phyloP scores from a whole-genome alignment of 1,140 invertebrate species.

The Dreissena rostriformis region DNA sequence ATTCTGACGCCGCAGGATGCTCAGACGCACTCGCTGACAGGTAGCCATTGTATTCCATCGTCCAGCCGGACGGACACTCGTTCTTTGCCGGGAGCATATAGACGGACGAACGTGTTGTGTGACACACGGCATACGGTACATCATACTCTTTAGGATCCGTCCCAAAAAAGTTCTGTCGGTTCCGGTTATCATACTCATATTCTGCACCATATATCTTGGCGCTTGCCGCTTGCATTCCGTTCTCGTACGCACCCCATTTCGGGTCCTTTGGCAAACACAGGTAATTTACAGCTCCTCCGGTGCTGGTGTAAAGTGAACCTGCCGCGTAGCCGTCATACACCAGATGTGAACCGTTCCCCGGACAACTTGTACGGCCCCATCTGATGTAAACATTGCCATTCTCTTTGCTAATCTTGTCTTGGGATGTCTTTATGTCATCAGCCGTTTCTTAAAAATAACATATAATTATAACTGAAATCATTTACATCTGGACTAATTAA shows the following conservation, averaged over 20 bases:
- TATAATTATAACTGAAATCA: too few species aligned
- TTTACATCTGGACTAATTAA: too few species aligned
- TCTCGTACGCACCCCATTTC: conserved; percentile 10
- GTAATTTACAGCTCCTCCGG: conserved; percentile 1
- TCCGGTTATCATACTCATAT: not conserved
- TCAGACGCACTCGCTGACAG: too few species aligned
- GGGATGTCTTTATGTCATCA: too few species aligned
- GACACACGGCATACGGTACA: conserved; percentile 13
- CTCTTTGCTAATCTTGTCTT: too few species aligned
- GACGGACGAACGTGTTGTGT: too few species aligned
- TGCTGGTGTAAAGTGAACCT: not conserved
- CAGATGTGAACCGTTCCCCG: conserved; percentile 2
- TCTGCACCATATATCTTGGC: conserved; percentile 1
- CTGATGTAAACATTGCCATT: too few species aligned
- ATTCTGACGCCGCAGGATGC: too few species aligned
- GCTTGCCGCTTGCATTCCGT: not conserved
- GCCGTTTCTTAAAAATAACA: too few species aligned
- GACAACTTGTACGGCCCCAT: conserved; percentile 33
- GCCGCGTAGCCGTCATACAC: conserved; percentile 20
- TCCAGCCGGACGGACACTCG: too few species aligned
- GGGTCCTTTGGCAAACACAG: conserved; percentile 17
- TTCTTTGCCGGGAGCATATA: too few species aligned
- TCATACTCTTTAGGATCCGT: not conserved
- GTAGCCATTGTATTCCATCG: too few species aligned
- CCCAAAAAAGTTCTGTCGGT: not conserved